Percentiles rank a stretch among this genome's conserved stretches.
phyloP scores from a whole-genome alignment of 1,140 invertebrate species.

The Orchesella cincta region DNA sequence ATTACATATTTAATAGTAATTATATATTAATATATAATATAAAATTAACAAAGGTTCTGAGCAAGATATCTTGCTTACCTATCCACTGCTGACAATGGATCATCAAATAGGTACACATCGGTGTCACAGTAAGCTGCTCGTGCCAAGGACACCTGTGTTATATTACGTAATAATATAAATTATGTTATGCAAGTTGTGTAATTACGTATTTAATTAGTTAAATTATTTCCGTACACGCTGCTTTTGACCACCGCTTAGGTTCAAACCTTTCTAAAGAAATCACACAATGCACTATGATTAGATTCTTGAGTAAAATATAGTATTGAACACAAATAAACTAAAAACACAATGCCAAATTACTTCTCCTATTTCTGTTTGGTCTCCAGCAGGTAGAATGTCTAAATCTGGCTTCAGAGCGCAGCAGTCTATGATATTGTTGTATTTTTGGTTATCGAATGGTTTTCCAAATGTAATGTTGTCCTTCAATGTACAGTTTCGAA shows the following conservation, averaged over 20 bases:
- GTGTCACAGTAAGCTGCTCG: slow-evolving; percentile 88
- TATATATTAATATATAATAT: background rate
- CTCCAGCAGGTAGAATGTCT: slow-evolving; percentile 82
- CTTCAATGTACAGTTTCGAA: slow-evolving; percentile 83
- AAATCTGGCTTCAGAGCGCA: slow-evolving; percentile 84
- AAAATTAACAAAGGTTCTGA: too few relatives aligned
- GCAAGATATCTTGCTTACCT: too few relatives aligned
- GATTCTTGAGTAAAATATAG: too few relatives aligned
- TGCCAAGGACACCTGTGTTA: slow-evolving; percentile 93
- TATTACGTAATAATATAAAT: too few relatives aligned
- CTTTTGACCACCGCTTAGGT: slow-evolving; percentile 96
- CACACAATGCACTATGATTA: too few relatives aligned
- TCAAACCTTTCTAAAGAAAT: slow-evolving; percentile 81
- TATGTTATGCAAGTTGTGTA: too few relatives aligned
- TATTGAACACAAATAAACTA: too few relatives aligned
- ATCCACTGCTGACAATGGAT: slow-evolving; percentile 90
- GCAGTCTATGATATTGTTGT: slow-evolving; percentile 78
- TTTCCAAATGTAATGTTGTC: slow-evolving; percentile 85
- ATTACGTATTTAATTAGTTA: too few relatives aligned
- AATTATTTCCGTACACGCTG: too few relatives aligned
- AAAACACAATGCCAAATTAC: too few relatives aligned
- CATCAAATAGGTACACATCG: slow-evolving; percentile 90
- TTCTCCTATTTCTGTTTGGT: slow-evolving; percentile 91
- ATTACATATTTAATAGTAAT: background rate
- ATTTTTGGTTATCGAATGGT: slow-evolving; percentile 68